These are phyloP conservation scores for Dicyrtoma fusca DNA, from an alignment of 2,888 invertebrate species.

Conservation along the genomic window DNA sequence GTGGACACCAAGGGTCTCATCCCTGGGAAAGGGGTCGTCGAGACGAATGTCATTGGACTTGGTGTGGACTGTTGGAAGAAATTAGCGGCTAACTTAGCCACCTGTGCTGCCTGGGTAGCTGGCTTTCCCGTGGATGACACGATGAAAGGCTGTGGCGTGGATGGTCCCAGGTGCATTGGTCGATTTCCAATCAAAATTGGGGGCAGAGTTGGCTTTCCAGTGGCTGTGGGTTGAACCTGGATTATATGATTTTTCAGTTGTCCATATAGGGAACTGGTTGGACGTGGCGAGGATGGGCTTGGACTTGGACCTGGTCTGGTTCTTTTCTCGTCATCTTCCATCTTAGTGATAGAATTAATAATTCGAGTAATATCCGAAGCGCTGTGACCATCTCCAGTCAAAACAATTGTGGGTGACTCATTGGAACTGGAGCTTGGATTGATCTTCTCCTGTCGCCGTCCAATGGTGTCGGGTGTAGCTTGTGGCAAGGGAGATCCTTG, in stretches of 20 bases:
- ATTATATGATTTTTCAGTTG: not conserved
- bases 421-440: not conserved
- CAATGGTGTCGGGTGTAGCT: not conserved
- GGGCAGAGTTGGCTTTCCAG: not conserved
- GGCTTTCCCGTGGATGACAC: constrained; percentile 30
- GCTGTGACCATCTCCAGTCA: constrained; percentile 33
- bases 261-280: constrained; percentile 6
- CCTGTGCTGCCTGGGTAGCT: too few species aligned
- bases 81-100: too few species aligned
- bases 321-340: constrained; percentile 9
- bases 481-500: not conserved
- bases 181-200: constrained; percentile 23
- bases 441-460: not conserved
- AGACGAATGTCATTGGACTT: constrained; percentile 27
- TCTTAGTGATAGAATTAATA: constrained; percentile 23
- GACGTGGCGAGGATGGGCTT: constrained; percentile 3
- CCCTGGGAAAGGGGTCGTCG: constrained; percentile 33
- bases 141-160: constrained; percentile 18
- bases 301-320: not conserved
- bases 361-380: constrained; percentile 27
- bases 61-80: constrained; percentile 15
- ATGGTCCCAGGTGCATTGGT: constrained; percentile 4
- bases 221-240: not conserved
- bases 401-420: constrained; percentile 20
- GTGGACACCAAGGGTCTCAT: not conserved